phyloP scores from a whole-genome alignment of 2,888 invertebrate species.

The Balanococcus diminutus region DNA sequence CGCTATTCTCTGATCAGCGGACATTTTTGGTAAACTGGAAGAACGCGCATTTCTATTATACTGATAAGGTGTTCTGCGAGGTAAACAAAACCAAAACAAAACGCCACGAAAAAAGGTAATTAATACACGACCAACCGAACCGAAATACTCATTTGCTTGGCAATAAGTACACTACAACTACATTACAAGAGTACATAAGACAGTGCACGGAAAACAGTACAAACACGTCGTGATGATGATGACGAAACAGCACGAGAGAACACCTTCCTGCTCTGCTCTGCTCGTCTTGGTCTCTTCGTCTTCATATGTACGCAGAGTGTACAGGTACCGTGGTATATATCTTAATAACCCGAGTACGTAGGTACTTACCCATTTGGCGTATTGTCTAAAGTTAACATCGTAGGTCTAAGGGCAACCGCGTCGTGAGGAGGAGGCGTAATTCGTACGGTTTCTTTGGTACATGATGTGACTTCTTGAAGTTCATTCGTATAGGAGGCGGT shows the following conservation, averaged over 20 bases:
- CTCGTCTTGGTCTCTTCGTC: too few species aligned
- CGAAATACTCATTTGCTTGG: neutral
- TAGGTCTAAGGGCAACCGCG: neutral
- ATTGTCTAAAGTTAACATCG: neutral
- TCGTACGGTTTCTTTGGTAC: slow-evolving; percentile 43
- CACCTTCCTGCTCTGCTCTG: too few species aligned
- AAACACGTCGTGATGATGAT: too few species aligned
- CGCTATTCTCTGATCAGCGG: neutral
- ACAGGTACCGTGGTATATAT: too few species aligned
- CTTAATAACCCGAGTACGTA: too few species aligned
- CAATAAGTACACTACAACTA: neutral
- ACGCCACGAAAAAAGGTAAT: neutral
- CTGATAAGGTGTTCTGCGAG: neutral
- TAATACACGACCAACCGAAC: neutral
- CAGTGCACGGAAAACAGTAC: too few species aligned
- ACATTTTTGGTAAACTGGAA: neutral
- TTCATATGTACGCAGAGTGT: too few species aligned
- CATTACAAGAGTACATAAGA: too few species aligned
- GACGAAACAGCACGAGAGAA: neutral
- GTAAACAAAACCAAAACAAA: neutral
- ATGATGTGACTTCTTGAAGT: slow-evolving; percentile 27
- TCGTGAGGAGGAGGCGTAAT: slow-evolving; percentile 42
- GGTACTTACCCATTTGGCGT: neutral
- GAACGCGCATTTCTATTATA: neutral
- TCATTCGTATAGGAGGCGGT: neutral